Percentiles rank a stretch among this genome's conserved stretches.
phyloP scores from a whole-genome alignment of 2,113 vertebrate genomes.

The Sturnira hondurensis region DNA sequence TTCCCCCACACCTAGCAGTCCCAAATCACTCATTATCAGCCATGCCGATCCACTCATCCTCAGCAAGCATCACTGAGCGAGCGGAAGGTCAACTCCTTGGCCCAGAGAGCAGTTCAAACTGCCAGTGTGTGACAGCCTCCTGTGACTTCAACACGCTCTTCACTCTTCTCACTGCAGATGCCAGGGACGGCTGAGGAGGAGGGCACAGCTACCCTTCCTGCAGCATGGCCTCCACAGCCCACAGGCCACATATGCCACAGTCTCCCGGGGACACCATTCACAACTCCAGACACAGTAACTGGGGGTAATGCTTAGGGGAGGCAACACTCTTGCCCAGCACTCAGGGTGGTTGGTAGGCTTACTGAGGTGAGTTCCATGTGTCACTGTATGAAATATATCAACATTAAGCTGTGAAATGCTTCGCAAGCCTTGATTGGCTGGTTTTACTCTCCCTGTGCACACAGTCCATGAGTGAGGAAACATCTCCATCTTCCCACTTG shows the following conservation, averaged over 20 bases:
- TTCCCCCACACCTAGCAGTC: neutral
- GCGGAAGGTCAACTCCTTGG: neutral
- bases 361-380: neutral
- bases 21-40: neutral
- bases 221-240: too few species aligned
- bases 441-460: neutral
- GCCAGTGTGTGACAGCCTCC: neutral
- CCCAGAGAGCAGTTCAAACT: neutral
- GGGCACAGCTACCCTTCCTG: neutral
- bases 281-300: neutral
- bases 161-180: neutral
- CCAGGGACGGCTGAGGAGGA: neutral
- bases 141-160: neutral
- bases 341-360: fast-evolving
- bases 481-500: neutral
- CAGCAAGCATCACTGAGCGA: neutral
- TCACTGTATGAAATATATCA: neutral
- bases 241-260: neutral
- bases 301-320: neutral
- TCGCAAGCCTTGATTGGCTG: neutral
- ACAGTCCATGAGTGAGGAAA: neutral
- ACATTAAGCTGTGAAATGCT: neutral
- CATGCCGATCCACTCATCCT: neutral
- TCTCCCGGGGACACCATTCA: neutral
- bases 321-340: neutral